phyloP scores from a whole-genome alignment of 2,888 invertebrate genomes.

The Brachypalpus laphriformis region DNA sequence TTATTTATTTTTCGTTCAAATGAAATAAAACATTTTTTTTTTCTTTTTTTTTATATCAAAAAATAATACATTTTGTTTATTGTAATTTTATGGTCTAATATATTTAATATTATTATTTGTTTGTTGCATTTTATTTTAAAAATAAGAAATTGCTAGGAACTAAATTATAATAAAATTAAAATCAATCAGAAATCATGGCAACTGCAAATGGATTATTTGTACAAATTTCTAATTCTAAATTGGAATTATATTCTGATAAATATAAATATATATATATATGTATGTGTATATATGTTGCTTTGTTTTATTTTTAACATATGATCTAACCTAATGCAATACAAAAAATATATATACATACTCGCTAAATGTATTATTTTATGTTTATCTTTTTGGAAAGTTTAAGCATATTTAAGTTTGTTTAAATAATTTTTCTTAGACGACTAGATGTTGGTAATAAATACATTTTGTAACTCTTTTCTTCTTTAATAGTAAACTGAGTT shows the following conservation, averaged over 20 bases:
- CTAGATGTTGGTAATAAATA: conserved; percentile 36
- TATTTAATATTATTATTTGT: conserved; percentile 33
- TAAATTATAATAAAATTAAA: neutral
- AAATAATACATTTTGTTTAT: conserved; percentile 61
- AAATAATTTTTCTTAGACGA: conserved; percentile 8
- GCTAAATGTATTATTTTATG: neutral
- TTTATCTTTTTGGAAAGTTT: neutral
- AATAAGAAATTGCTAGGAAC: conserved; percentile 34
- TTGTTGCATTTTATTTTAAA: conserved; percentile 43
- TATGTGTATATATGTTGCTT: neutral
- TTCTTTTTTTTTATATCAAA: conserved; percentile 49
- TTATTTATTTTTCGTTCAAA: too few relatives aligned
- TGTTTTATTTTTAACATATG: conserved; percentile 4
- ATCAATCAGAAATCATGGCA: conserved; percentile 2
- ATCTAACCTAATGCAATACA: conserved; percentile 43
- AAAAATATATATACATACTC: conserved; percentile 39
- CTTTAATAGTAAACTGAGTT: neutral
- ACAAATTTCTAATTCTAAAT: conserved; percentile 49
- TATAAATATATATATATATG: conserved; percentile 1
- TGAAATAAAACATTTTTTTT: too few relatives aligned
- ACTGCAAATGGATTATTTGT: conserved; percentile 46
- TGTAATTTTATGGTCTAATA: conserved; percentile 35
- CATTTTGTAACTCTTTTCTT: neutral
- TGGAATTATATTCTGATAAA: conserved; percentile 31
- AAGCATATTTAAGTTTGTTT: conserved; percentile 2